Evolutionary conservation across 2,797 vertebrate genomes (phyloP).

Genomic region (Alfaro cultratus): DNA sequence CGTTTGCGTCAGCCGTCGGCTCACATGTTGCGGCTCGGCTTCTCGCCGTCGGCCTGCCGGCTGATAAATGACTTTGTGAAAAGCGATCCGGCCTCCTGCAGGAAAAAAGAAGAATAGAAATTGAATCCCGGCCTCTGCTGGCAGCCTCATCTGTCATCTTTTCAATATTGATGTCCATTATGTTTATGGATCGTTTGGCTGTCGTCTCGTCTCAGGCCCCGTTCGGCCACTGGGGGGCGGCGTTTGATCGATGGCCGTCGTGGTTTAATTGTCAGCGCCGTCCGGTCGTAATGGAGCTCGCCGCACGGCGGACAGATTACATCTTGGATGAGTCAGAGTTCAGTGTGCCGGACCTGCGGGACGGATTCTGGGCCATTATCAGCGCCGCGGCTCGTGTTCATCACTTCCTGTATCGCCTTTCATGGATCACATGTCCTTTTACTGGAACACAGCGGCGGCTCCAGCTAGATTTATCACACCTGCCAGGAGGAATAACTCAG

Average conservation of each 20-base stretch:
- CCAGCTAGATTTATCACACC: conserved; percentile 61
- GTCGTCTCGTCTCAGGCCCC: conserved; percentile 61
- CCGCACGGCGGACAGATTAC: conserved; percentile 44
- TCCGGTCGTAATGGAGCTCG: conserved; percentile 62
- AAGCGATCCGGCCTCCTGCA: conserved; percentile 63
- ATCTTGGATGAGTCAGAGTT: conserved; percentile 49
- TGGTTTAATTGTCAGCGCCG: conserved; percentile 71
- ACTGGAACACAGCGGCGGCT: conserved; percentile 62
- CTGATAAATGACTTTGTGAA: conserved; percentile 73
- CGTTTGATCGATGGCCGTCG: conserved; percentile 71
- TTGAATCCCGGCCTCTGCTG: conserved; percentile 71
- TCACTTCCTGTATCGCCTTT: conserved; percentile 75
- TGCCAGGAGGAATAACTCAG: conserved; percentile 48
- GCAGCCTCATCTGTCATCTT: conserved; percentile 78
- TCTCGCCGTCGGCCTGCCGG: conserved; percentile 59
- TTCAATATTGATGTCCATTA: conserved; percentile 78
- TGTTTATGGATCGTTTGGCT: conserved; percentile 74
- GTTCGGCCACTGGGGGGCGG: conserved; percentile 57
- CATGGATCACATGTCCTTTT: conserved; percentile 68
- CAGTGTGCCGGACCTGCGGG: conserved; percentile 31
- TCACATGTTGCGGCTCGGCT: conserved; percentile 60
- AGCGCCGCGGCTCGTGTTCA: conserved; percentile 60
- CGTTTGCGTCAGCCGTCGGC: conserved; percentile 69
- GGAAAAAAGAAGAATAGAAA: conserved; percentile 67
- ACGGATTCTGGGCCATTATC: conserved; percentile 66